A percentile compares a stretch with the other conserved stretches of the same genome.
Conservation (phyloP, 1,140 invertebrate genomes). For the Pachypeltis micranthus region DNA sequence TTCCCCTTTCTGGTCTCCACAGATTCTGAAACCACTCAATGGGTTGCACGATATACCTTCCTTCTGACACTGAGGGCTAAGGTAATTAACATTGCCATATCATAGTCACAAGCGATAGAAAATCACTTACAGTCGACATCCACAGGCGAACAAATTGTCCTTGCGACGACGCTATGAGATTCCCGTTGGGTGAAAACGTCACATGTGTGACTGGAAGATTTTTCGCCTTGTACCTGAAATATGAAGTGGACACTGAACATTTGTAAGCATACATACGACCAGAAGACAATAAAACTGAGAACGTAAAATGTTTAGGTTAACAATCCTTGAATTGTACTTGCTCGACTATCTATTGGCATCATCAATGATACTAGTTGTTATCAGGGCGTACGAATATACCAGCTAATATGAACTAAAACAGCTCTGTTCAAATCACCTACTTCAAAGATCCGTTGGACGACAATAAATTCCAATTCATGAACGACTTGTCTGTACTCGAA, state of each 20-base stretch:
- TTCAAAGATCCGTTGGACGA: constrained; percentile 9
- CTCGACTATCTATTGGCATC: background rate
- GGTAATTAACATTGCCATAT: background rate
- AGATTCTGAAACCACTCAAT: too few species aligned
- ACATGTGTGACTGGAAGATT: constrained; percentile 16
- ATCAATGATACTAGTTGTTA: too few species aligned
- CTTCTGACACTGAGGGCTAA: too few species aligned
- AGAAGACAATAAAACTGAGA: background rate
- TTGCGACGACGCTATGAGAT: constrained; percentile 40
- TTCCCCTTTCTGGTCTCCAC: too few species aligned
- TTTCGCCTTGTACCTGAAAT: constrained; percentile 14
- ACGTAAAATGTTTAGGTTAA: background rate
- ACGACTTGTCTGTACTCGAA: constrained; percentile 30
- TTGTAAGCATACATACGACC: too few species aligned
- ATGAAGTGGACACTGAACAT: too few species aligned
- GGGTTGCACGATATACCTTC: too few species aligned
- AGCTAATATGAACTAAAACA: background rate
- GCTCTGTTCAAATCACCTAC: too few species aligned
- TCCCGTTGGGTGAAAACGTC: constrained; percentile 14
- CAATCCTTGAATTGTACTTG: background rate
- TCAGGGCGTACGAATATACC: background rate
- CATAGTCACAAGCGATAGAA: background rate
- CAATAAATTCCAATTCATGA: constrained; percentile 17
- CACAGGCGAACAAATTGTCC: constrained; percentile 75
- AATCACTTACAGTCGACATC: constrained; percentile 59